Evolutionary conservation across 2,113 vertebrate genomes (phyloP).

Genomic region (Myanophis thanlyinensis): DNA sequence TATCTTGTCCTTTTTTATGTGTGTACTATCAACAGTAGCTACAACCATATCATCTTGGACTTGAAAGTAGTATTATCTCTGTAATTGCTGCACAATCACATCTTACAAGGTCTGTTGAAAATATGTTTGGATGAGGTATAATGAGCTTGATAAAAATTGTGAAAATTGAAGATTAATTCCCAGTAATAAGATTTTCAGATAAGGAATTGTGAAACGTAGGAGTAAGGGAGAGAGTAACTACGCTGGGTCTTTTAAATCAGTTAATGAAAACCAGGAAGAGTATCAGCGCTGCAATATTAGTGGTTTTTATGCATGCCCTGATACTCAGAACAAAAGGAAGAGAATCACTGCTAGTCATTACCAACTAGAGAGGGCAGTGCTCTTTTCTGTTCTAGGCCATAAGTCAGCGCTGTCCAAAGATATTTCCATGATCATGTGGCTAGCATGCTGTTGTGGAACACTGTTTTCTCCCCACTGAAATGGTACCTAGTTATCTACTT

Average conservation of each 20-base stretch:
- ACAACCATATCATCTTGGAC: not conserved
- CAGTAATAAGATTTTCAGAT: not conserved
- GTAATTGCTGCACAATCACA: not conserved
- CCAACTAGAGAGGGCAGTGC: not conserved
- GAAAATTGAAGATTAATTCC: not conserved
- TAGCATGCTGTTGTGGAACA: not conserved
- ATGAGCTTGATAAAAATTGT: not conserved
- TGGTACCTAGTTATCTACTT: not conserved
- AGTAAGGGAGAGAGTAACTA: not conserved
- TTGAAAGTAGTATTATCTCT: not conserved
- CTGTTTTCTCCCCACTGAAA: not conserved
- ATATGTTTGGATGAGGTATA: not conserved
- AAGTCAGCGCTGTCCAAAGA: not conserved
- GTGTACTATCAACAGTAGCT: not conserved
- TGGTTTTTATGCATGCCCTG: not conserved
- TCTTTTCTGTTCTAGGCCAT: not conserved
- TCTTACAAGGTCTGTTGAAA: not conserved
- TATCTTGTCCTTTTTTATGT: not conserved
- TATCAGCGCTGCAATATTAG: not conserved
- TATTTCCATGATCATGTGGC: not conserved
- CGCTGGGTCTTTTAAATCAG: not conserved
- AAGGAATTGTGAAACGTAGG: not conserved
- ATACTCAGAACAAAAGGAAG: not conserved
- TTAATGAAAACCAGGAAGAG: not conserved
- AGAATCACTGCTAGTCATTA: not conserved